phyloP scores from a whole-genome alignment of 2,888 invertebrate genomes.

The Zelleria hepariella region DNA sequence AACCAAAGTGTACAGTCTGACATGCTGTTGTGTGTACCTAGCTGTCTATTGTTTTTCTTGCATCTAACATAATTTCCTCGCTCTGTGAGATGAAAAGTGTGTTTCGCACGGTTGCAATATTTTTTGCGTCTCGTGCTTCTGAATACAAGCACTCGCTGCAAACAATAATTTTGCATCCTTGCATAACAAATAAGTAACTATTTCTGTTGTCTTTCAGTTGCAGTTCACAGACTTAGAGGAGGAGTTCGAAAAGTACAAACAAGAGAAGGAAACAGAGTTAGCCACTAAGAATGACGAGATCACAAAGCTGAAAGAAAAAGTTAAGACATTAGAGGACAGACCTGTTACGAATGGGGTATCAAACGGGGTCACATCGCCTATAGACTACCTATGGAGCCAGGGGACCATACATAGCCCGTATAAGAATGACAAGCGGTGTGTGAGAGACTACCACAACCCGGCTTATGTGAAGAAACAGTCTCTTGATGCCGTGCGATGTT shows the following conservation, averaged over 20 bases:
- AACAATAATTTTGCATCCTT: too few species aligned
- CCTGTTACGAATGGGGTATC: slow-evolving; percentile 2
- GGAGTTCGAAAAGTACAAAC: slow-evolving; percentile 75
- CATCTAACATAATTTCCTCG: too few species aligned
- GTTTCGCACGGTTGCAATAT: too few species aligned
- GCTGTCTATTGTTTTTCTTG: too few species aligned
- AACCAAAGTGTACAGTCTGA: too few species aligned
- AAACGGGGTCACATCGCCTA: slow-evolving; percentile 40
- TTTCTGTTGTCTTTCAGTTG: too few species aligned
- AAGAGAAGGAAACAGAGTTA: slow-evolving; percentile 62
- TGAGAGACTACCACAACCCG: slow-evolving; percentile 34
- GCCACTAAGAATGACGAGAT: slow-evolving; percentile 72
- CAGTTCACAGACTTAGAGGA: slow-evolving; percentile 80
- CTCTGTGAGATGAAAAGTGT: too few species aligned
- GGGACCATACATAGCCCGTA: slow-evolving; percentile 37
- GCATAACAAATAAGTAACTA: too few species aligned
- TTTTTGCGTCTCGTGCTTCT: too few species aligned
- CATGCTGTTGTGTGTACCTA: too few species aligned
- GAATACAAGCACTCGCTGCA: too few species aligned
- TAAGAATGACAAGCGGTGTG: slow-evolving; percentile 21
- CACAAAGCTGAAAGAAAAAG: slow-evolving; percentile 55
- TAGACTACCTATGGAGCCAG: slow-evolving; percentile 54
- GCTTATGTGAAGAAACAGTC: slow-evolving; percentile 25
- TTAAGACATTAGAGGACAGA: slow-evolving; percentile 43
- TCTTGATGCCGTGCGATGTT: slow-evolving; percentile 12